Percentiles rank a stretch among this genome's conserved stretches.
Evolutionary conservation across 2,888 invertebrate species (phyloP).

Genomic region (Drosophila merina): DNA sequence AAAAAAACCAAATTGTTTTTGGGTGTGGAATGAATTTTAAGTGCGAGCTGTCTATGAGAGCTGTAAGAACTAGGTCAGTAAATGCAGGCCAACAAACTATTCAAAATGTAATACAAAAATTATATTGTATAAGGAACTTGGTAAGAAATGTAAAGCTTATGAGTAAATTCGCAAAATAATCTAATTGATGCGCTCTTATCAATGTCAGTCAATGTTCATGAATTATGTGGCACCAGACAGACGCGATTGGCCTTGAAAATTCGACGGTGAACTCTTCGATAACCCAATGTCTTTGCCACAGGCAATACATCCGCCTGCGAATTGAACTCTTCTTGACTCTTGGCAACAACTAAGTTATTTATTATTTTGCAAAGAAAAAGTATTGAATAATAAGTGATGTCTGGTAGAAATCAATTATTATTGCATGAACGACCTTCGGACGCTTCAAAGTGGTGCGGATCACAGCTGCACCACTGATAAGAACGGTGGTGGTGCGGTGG

Average conservation of each 20-base stretch:
- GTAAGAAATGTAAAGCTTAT: neutral
- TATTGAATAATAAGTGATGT: neutral
- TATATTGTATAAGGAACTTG: neutral
- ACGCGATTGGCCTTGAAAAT: conserved; percentile 27
- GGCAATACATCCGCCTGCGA: neutral
- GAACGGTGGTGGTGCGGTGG: neutral
- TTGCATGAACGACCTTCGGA: neutral
- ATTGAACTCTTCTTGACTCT: neutral
- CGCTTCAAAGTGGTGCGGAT: neutral
- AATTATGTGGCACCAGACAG: neutral
- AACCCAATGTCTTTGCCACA: neutral
- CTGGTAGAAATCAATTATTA: neutral
- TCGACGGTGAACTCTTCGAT: neutral
- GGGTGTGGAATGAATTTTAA: conserved; percentile 56
- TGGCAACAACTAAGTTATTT: neutral
- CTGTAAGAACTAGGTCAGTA: conserved; percentile 27
- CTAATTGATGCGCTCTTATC: neutral
- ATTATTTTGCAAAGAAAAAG: neutral
- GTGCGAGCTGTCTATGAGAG: conserved; percentile 29
- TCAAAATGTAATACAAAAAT: neutral
- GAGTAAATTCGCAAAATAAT: neutral
- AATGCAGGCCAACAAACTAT: neutral
- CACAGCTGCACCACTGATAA: conserved; percentile 23
- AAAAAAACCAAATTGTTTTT: conserved; percentile 47
- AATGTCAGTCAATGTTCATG: neutral